Evolutionary conservation across 2,113 vertebrate species (phyloP).

Genomic region (Ammospiza caudacuta): DNA sequence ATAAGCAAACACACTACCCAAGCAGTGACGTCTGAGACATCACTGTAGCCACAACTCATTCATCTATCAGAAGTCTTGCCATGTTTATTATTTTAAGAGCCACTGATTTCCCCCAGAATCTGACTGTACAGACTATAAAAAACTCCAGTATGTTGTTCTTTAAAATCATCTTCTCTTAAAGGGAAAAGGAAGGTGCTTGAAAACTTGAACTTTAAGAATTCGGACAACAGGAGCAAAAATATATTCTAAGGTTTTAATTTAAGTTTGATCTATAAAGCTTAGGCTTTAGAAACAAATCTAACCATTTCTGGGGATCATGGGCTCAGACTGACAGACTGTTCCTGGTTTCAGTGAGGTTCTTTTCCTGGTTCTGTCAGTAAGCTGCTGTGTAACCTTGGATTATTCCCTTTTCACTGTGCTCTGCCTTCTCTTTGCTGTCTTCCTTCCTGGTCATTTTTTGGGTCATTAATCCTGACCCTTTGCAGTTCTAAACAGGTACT

Average conservation of each 20-base stretch:
- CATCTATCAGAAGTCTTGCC: background rate
- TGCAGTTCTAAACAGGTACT: background rate
- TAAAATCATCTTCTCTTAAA: background rate
- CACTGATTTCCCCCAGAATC: background rate
- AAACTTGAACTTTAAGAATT: background rate
- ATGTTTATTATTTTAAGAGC: slow-evolving; percentile 13
- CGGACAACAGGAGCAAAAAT: background rate
- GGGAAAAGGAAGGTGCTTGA: background rate
- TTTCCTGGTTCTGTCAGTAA: background rate
- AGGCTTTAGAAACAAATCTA: background rate
- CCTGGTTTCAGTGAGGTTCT: background rate
- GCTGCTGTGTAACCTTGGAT: background rate
- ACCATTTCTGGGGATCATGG: background rate
- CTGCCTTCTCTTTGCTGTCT: background rate
- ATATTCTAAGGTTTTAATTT: background rate
- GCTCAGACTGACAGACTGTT: background rate
- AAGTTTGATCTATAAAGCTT: background rate
- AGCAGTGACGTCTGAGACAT: background rate
- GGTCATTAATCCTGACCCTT: background rate
- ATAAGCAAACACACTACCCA: background rate
- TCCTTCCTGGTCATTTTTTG: background rate
- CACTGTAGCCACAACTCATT: background rate
- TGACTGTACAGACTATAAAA: background rate
- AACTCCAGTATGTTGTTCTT: background rate
- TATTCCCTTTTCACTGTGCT: background rate